These are phyloP conservation scores for Pentamera pediparva DNA, from an alignment of 53 echinoderm and acorn worm species.

Conservation along the genomic window DNA sequence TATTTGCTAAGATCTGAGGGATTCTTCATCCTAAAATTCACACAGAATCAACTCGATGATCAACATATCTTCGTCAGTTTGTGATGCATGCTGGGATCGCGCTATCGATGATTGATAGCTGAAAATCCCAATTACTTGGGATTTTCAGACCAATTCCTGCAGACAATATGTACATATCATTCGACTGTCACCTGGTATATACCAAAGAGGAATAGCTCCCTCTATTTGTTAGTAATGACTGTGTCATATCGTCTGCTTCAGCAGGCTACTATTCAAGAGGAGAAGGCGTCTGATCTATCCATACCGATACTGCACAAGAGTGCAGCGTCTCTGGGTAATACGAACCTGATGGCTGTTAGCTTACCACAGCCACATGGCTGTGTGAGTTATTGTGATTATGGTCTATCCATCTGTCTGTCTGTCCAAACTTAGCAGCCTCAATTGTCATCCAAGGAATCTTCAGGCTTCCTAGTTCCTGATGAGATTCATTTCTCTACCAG, in stretches of 20 bases:
- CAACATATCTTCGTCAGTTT: not conserved
- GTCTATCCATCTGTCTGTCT: not conserved
- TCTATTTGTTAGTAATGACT: not conserved
- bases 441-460: not conserved
- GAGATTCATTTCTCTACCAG: conserved; percentile 9
- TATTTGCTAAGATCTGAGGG: too few species aligned
- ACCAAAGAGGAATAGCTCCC: not conserved
- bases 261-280: too few species aligned
- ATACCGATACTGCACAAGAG: too few species aligned
- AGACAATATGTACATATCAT: too few species aligned
- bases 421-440: not conserved
- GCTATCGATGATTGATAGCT: not conserved
- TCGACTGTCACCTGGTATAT: too few species aligned
- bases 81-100: not conserved
- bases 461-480: not conserved
- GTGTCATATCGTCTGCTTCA: too few species aligned
- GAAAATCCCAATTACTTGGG: not conserved
- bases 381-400: too few species aligned
- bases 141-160: too few species aligned
- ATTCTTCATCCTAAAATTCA: not conserved
- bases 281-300: too few species aligned
- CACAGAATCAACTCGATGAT: not conserved
- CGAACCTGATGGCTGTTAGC: too few species aligned
- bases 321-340: too few species aligned
- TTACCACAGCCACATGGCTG: too few species aligned